phyloP scores from a whole-genome alignment of 1,140 invertebrate genomes.

The Globodera ellingtonae region DNA sequence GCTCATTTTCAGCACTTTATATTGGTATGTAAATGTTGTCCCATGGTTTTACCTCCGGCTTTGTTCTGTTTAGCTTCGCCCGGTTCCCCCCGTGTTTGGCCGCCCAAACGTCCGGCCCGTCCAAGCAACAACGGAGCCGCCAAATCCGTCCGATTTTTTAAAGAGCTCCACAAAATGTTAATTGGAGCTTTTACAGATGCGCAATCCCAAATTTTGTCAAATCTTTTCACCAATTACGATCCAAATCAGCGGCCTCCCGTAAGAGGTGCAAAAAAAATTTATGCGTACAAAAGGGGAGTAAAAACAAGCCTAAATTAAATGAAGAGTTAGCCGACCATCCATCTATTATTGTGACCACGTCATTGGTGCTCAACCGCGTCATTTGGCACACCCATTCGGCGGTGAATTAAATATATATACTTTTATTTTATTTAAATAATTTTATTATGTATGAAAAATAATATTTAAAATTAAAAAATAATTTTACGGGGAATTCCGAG shows the following conservation, averaged over 20 bases:
- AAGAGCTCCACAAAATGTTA: background rate
- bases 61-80: slow-evolving; percentile 7
- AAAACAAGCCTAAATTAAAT: background rate
- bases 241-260: slow-evolving; percentile 52
- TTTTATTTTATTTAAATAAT: background rate
- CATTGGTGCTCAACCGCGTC: slow-evolving; percentile 56
- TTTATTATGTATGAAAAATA: background rate
- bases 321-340: slow-evolving; percentile 57
- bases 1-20: slow-evolving; percentile 3
- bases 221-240: slow-evolving; percentile 56
- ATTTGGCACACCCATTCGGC: slow-evolving; percentile 52
- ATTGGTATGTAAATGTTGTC: background rate
- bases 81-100: background rate
- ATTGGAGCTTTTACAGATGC: slow-evolving; percentile 33
- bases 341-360: slow-evolving; percentile 60
- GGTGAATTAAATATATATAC: slow-evolving; percentile 27
- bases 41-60: background rate
- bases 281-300: background rate
- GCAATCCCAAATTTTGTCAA: slow-evolving; percentile 45
- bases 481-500: background rate
- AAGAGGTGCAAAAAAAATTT: slow-evolving; percentile 39
- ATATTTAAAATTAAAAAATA: background rate
- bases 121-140: slow-evolving; percentile 18
- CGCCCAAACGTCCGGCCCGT: slow-evolving; percentile 3
- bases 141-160: slow-evolving; percentile 19